Base-by-base conservation (phyloP, 2,113 vertebrate species). In the Catharus minimus region DNA sequence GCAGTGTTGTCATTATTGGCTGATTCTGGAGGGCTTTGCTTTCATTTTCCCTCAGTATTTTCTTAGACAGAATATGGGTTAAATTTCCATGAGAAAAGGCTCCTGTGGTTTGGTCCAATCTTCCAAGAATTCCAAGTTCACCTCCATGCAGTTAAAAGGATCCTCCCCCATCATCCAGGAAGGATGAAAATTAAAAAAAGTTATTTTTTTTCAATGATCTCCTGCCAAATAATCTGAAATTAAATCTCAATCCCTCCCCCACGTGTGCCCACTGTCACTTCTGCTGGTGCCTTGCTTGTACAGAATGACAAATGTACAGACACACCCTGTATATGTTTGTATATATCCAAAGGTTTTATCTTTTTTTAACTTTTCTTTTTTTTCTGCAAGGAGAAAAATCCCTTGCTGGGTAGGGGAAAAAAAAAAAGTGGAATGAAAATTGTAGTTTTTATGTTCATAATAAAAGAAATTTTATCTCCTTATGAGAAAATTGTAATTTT, bases 271-370 rank as follows among this genome's bases (percentile, higher is more conserved):
- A 39, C 56, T 77, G 76, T 73, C 56, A 49, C 47, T 46, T n/a
- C 61, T 95, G 93, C 57, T 65, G 74, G 90, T 95, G 91, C 92
- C 89, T 94, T 88, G 82, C 62, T 89, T 94, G 90, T 96, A 90
- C 86, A 94, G 71, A 67, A 57, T 44, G 52, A 75, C 24, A 65
- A 20, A 92, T 94, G 92, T 91, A 94, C 69, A 95, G 88, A 96
- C 33, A 92, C 11, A 6, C n/a, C 52, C 64, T 65, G 81, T 94
- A 67, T 81, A 78, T 91, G 58, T 88, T 69, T 94, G 78, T 87
- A 84, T 47, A 86, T 88, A 91, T n/a, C 19, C 27, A 32, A 58
- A 93, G 53, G 15, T 20, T 80, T 65, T 90, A 65, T 80, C 62
- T 90, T 90, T 94, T 90, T 94, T 86, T 88, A 92, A 47, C 10